phyloP scores from a whole-genome alignment of 2,888 invertebrate species.

The Eupithecia exiguata region DNA sequence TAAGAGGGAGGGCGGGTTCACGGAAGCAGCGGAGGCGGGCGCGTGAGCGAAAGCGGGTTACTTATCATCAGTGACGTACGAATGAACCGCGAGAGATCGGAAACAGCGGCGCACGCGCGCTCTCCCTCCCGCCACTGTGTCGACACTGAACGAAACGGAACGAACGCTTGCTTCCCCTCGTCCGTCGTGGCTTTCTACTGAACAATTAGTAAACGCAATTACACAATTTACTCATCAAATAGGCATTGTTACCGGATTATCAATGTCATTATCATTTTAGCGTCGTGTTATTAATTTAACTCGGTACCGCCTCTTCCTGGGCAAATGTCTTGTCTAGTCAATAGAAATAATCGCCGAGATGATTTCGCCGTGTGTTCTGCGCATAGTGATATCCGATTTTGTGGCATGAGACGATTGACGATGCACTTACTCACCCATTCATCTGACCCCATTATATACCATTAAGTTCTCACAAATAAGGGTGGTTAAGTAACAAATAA shows the following conservation, averaged over 20 bases:
- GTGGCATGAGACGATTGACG: neutral
- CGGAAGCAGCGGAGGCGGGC: constrained; percentile 54
- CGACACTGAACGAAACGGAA: constrained; percentile 57
- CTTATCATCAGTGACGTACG: constrained; percentile 40
- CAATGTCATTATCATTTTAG: constrained; percentile 33
- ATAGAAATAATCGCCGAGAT: neutral
- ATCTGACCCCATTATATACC: neutral
- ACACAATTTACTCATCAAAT: constrained; percentile 61
- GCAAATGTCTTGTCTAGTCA: neutral
- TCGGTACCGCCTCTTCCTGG: neutral
- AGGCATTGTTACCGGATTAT: constrained; percentile 46
- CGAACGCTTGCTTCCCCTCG: constrained; percentile 40
- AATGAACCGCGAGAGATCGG: constrained; percentile 36
- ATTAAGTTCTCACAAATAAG: neutral
- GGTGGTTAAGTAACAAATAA: neutral
- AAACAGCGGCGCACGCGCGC: constrained; percentile 49
- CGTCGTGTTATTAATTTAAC: constrained; percentile 5
- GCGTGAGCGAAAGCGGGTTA: constrained; percentile 52
- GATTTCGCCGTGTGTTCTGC: neutral
- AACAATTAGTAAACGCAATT: constrained; percentile 63
- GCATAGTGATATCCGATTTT: neutral
- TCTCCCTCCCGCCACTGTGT: constrained; percentile 51
- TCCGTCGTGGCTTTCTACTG: constrained; percentile 63
- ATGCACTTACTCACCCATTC: neutral
- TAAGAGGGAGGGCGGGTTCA: constrained; percentile 59